These are phyloP conservation scores for Drosophila grimshawi DNA, from an alignment of 1,140 invertebrate genomes.

Conservation along the genomic window DNA sequence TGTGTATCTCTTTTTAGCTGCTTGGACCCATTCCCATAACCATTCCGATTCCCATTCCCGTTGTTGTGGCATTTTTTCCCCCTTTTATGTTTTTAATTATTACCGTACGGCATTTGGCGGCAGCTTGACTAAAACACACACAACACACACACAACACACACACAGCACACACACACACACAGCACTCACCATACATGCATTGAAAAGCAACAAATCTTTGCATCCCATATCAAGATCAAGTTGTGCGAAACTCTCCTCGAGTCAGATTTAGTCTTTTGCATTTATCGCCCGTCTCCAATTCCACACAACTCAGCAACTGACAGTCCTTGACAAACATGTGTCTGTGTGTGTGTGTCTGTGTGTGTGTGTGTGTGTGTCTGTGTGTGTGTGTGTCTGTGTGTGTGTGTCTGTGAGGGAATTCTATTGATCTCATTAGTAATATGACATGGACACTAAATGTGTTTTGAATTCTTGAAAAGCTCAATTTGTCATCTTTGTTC, in stretches of 20 bases:
- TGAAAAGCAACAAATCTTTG: conserved; percentile 26
- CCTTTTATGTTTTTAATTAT: conserved; percentile 82
- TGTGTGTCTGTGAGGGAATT: too few relatives aligned
- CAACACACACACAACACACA: conserved; percentile 35
- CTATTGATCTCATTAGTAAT: too few relatives aligned
- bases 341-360: not conserved
- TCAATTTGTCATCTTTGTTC: too few relatives aligned
- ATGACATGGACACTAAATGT: too few relatives aligned
- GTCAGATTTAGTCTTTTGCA: conserved; percentile 21
- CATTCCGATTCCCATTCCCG: conserved; percentile 34
- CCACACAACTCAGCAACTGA: not conserved
- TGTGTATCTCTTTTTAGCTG: not conserved
- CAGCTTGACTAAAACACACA: conserved; percentile 65
- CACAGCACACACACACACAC: conserved; percentile 13
- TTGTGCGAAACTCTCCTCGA: conserved; percentile 28
- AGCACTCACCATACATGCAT: not conserved
- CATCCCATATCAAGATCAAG: conserved; percentile 34
- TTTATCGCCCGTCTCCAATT: conserved; percentile 16
- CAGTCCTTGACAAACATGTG: conserved; percentile 13
- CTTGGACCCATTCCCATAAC: conserved; percentile 41
- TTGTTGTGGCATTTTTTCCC: conserved; percentile 56
- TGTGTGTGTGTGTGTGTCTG: not conserved
- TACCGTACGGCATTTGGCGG: conserved; percentile 72
- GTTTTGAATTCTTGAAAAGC: too few relatives aligned
- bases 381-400: too few relatives aligned